Base-by-base conservation (phyloP, 2,113 vertebrate species). In the Eira barbara region DNA sequence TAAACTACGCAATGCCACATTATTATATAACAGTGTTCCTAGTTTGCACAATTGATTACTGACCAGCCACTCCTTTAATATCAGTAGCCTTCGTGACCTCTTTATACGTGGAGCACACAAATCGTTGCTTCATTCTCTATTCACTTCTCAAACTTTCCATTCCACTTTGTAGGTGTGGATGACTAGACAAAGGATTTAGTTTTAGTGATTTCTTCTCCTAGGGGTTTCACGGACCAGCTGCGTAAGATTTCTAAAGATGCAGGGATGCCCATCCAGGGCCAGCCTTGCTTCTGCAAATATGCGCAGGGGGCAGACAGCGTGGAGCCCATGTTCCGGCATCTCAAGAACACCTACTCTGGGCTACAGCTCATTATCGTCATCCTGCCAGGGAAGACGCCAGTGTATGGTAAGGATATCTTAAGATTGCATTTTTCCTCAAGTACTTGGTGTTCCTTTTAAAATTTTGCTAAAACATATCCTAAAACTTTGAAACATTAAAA, bases 361-460 rank as follows among this genome's bases (percentile, higher is more conserved):
- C 99, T 99, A 18, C 99, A 99, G 98, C 99, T 99, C 98, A 99
- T 99, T 98, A 99, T 99, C 1, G 99, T 99, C 98, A 99, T 99
- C 98, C 98, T 99, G 98, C 99, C 99, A 0, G 99, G 99, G 74
- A 99, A 99, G 96, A 99, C 99, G 0, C 99, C 99, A 0, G 99
- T 99, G 74, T 99, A 99, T 7, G 99, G 99, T 99, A 97, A 99
- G 98, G 90, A 63, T 85, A 69, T n/a, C 49, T 94, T 89, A 95
- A 96, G 69, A 93, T 47, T 88, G 17, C 42, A 20, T 79, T 96
- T 91, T 94, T 86, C 47, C 45, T 91, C 47, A 88, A 67, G 11
- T 88, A n/a, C 15, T 59, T 92, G 15, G 27, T 88, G 42, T 21
- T 97, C 69, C 12, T 88, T 61, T 91, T 81, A 95, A 36, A 74